A percentile compares a stretch with the other conserved stretches of the same genome.
phyloP scores from a whole-genome alignment of 2,797 vertebrate genomes.

The Neopelma chrysocephalum region DNA sequence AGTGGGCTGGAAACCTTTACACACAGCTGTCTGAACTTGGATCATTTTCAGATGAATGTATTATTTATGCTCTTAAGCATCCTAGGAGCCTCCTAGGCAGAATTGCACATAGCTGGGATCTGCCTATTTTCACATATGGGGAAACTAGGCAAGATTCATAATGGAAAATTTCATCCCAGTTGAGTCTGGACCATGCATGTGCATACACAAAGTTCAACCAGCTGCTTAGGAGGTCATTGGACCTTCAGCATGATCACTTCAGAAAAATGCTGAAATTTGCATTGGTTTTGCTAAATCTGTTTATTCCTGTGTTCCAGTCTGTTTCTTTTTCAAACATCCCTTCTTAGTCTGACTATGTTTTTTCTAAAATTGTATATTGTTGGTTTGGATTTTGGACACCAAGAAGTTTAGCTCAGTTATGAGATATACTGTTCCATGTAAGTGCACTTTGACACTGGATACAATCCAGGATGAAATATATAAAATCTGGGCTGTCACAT shows the following conservation, averaged over 20 bases:
- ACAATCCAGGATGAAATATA: background rate
- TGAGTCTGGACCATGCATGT: background rate
- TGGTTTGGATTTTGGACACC: background rate
- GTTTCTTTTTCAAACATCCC: background rate
- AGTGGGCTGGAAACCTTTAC: slow-evolving; percentile 14
- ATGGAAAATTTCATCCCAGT: slow-evolving; percentile 48
- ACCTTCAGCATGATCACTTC: background rate
- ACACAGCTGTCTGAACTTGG: slow-evolving; percentile 67
- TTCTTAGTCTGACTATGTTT: background rate
- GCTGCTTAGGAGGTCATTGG: background rate
- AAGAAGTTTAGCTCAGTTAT: background rate
- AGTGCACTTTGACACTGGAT: background rate
- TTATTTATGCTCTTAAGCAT: background rate
- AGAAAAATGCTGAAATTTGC: background rate
- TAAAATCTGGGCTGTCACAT: background rate
- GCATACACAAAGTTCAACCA: background rate
- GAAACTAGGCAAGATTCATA: slow-evolving; percentile 27
- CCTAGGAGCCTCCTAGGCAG: slow-evolving; percentile 30
- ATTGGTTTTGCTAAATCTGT: background rate
- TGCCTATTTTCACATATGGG: slow-evolving; percentile 30
- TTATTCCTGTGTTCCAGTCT: background rate
- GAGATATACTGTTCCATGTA: background rate
- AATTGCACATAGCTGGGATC: background rate
- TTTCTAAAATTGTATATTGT: background rate
- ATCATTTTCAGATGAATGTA: background rate